phyloP scores from a whole-genome alignment of 2,888 invertebrate species.

The Agrypnus murinus region DNA sequence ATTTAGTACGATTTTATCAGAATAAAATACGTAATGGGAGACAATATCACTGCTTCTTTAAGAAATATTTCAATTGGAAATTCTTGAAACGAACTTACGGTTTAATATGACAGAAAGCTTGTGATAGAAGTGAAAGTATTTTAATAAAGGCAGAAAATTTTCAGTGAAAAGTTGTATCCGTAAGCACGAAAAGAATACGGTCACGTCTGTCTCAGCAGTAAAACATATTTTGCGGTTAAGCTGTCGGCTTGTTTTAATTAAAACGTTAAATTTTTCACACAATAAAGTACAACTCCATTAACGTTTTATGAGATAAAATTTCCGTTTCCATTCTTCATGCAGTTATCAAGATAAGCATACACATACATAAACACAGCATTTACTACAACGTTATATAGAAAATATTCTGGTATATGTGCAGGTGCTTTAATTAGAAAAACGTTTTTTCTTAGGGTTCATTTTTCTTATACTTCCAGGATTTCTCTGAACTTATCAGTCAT shows the following conservation, averaged over 20 bases:
- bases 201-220: slow-evolving; percentile 25
- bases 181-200: slow-evolving; percentile 13
- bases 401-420: slow-evolving; percentile 1
- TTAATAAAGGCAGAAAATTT: neutral
- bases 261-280: slow-evolving; percentile 25
- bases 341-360: slow-evolving; percentile 16
- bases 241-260: slow-evolving; percentile 22
- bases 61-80: no score
- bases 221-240: slow-evolving; percentile 23
- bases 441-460: neutral
- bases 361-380: neutral
- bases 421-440: slow-evolving; percentile 28
- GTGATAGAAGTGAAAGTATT: no score
- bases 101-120: no score
- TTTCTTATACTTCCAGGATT: no score
- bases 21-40: no score
- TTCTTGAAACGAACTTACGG: no score
- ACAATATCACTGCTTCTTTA: no score
- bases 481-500: no score
- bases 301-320: slow-evolving; percentile 27
- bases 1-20: neutral
- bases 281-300: slow-evolving; percentile 24
- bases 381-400: slow-evolving; percentile 9
- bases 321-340: slow-evolving; percentile 27
- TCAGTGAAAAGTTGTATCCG: slow-evolving; percentile 4